phyloP scores from a whole-genome alignment of 2,113 vertebrate genomes.

The Carassius carassius region DNA sequence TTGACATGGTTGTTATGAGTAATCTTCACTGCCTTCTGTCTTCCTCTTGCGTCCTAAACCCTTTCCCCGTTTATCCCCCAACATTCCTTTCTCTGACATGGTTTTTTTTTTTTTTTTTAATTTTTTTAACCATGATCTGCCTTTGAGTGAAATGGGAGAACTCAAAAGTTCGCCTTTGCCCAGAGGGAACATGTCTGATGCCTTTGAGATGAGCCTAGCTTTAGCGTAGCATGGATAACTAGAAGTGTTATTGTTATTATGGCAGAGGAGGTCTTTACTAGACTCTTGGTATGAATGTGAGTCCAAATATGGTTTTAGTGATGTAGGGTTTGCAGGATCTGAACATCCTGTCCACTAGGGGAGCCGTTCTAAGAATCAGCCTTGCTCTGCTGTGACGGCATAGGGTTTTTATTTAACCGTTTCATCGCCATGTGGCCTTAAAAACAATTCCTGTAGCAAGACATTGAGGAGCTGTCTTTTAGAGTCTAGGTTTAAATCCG shows the following conservation, averaged over 20 bases:
- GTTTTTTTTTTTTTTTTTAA: background rate
- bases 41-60: background rate
- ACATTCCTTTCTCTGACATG: constrained; percentile 18
- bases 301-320: constrained; percentile 15
- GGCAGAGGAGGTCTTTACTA: background rate
- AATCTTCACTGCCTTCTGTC: constrained; percentile 33
- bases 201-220: constrained; percentile 40
- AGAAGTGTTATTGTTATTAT: constrained; percentile 23
- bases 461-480: constrained; percentile 57
- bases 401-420: constrained; percentile 37
- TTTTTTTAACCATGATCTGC: constrained; percentile 65
- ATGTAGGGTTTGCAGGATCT: constrained; percentile 22
- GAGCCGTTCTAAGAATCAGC: constrained; percentile 43
- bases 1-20: constrained; percentile 50
- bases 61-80: background rate
- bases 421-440: constrained; percentile 69
- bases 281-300: background rate
- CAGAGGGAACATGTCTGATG: background rate
- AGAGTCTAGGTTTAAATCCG: constrained; percentile 31
- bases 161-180: constrained; percentile 10
- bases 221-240: constrained; percentile 15
- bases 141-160: constrained; percentile 64
- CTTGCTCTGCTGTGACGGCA: constrained; percentile 53
- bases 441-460: constrained; percentile 42
- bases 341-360: constrained; percentile 43